A percentile compares a stretch with the other conserved stretches of the same genome.
These are phyloP conservation scores for Aplysina aerophoba DNA, from an alignment of 37 sponge, comb jelly and placozoan species.

Conservation along the genomic window DNA sequence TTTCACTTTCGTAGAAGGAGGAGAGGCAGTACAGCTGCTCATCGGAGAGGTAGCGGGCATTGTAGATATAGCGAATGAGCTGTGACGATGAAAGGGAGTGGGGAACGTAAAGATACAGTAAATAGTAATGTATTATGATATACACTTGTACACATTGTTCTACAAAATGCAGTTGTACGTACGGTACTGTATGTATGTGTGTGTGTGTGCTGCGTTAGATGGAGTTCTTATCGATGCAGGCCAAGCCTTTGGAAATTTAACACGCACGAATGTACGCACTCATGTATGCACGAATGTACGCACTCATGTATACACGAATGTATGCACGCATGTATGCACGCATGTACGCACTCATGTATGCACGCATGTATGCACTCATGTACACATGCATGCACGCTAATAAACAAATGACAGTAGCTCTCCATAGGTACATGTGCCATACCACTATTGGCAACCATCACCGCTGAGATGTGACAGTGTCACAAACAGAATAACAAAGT, in stretches of 20 bases:
- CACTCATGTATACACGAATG: not conserved
- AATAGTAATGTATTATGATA: not conserved
- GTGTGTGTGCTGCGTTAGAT: too few relatives aligned
- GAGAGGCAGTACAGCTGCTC: constrained; percentile 72
- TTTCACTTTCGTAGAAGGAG: not conserved
- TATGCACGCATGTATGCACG: not conserved
- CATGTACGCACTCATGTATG: too few relatives aligned
- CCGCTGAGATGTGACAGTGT: too few relatives aligned
- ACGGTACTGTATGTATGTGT: not conserved
- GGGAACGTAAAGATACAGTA: not conserved
- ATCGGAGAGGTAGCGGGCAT: constrained; percentile 60
- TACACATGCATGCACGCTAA: too few relatives aligned
- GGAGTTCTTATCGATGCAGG: too few relatives aligned
- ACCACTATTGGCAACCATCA: too few relatives aligned
- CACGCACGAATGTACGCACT: not conserved
- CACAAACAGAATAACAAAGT: too few relatives aligned
- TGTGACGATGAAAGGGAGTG: constrained; percentile 15
- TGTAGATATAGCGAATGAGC: constrained; percentile 66
- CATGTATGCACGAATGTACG: not conserved
- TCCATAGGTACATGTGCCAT: too few relatives aligned
- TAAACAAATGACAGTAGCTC: too few relatives aligned
- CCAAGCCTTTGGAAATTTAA: too few relatives aligned
- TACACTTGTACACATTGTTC: not conserved
- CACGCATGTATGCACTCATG: too few relatives aligned
- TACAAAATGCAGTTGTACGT: not conserved